phyloP scores from a whole-genome alignment of 2,113 vertebrate genomes.

The human (Homo sapiens) region DNA sequence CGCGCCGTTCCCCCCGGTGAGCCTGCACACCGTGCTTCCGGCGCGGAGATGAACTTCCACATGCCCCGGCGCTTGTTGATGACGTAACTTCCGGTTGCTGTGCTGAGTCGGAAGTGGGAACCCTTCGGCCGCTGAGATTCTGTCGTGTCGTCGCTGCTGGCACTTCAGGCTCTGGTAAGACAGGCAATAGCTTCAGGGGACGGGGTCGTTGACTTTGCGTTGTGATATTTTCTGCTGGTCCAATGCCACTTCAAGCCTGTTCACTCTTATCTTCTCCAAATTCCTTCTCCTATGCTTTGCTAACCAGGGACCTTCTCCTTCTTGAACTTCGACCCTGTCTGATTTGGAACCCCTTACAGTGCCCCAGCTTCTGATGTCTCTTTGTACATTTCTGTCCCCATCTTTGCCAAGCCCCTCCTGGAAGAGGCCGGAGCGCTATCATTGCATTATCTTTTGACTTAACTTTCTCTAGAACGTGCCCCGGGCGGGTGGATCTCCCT shows the following conservation, averaged over 20 bases:
- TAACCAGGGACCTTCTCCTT: not conserved
- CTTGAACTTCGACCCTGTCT: constrained; percentile 40
- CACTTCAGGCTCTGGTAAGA: constrained; percentile 72
- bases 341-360: not conserved
- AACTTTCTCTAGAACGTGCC: not conserved
- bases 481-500: not conserved
- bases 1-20: fast-evolving
- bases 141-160: constrained; percentile 51
- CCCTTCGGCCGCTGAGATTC: not conserved
- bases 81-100: constrained; percentile 28
- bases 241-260: not conserved
- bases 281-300: not conserved
- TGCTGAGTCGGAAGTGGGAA: constrained; percentile 70
- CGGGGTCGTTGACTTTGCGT: not conserved
- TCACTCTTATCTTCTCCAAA: not conserved
- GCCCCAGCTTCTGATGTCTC: not conserved
- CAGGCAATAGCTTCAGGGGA: not conserved
- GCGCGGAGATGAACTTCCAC: not conserved
- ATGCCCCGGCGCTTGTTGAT: not conserved
- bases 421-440: not conserved
- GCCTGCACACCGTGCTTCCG: constrained; percentile 46
- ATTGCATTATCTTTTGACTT: not conserved
- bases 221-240: not conserved
- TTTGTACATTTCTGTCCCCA: not conserved
- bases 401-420: not conserved